These are phyloP conservation scores for Lasioglossum zephyrum DNA, from an alignment of 2,888 invertebrate species.

Conservation along the genomic window DNA sequence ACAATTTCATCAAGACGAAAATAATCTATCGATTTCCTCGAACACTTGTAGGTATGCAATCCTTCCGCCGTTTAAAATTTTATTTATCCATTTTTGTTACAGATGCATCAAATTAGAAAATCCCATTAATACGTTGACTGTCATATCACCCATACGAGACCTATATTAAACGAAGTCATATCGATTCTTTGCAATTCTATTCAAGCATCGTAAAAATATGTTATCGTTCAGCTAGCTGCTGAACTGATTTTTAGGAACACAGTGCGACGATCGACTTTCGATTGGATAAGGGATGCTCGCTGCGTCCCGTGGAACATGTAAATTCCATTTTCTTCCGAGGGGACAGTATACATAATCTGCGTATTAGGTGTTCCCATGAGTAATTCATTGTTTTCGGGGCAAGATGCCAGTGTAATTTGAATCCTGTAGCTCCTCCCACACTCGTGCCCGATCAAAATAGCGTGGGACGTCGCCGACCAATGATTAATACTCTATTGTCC, in stretches of 20 bases:
- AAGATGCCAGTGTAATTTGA: neutral
- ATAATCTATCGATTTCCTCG: too few species aligned
- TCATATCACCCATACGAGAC: neutral
- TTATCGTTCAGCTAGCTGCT: neutral
- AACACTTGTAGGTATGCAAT: neutral
- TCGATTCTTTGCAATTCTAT: neutral
- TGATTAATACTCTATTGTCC: conserved; percentile 9
- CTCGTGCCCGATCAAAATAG: neutral
- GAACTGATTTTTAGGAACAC: neutral
- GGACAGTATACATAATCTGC: neutral
- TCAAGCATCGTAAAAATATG: neutral
- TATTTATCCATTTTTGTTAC: neutral
- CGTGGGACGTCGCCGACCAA: neutral
- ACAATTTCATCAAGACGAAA: too few species aligned
- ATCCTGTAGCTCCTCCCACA: neutral
- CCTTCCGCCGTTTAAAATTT: neutral
- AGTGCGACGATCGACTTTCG: neutral
- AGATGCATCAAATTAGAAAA: neutral
- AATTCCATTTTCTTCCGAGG: neutral
- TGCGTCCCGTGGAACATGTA: neutral
- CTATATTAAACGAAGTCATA: neutral
- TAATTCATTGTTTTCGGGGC: conserved; percentile 1
- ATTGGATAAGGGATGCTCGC: neutral
- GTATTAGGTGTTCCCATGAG: conserved; percentile 8
- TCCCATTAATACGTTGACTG: neutral